A percentile compares a stretch with the other conserved stretches of the same genome.
Evolutionary conservation across 35 echinoderm and acorn worm species (phyloP).

Genomic region (Holothuria glaberrima): DNA sequence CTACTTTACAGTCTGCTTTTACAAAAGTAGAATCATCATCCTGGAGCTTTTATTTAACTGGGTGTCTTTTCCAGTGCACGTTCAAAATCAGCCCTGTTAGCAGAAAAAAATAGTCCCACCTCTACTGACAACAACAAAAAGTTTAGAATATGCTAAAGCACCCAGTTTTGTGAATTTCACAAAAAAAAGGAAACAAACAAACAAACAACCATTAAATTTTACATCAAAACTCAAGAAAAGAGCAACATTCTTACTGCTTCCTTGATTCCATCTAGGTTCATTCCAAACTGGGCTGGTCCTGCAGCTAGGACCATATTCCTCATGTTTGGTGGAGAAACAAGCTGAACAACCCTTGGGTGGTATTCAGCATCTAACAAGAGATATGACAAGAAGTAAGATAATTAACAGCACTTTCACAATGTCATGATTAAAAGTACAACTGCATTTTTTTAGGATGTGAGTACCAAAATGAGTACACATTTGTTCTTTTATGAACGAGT

Average conservation of each 20-base stretch:
- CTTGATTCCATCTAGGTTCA: constrained; percentile 66
- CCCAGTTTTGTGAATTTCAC: not conserved
- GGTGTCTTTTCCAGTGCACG: too few relatives aligned
- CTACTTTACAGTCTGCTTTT: too few relatives aligned
- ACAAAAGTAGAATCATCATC: too few relatives aligned
- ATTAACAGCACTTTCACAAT: not conserved
- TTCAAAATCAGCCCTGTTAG: too few relatives aligned
- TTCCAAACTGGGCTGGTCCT: constrained; percentile 92
- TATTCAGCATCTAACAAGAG: constrained; percentile 69
- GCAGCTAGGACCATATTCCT: constrained; percentile 81
- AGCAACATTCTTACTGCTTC: constrained; percentile 32
- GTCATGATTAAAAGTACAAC: too few relatives aligned
- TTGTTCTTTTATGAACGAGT: too few relatives aligned
- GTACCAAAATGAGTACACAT: too few relatives aligned
- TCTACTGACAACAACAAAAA: not conserved
- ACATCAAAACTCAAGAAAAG: not conserved
- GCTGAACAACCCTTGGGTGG: constrained; percentile 85
- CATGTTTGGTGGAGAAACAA: constrained; percentile 67
- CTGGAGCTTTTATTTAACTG: too few relatives aligned
- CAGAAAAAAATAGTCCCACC: not conserved
- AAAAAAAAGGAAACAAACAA: too few relatives aligned
- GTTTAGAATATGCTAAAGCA: not conserved
- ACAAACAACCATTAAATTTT: not conserved
- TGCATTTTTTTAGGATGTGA: too few relatives aligned
- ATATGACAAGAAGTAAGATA: not conserved